These are phyloP conservation scores for Helleia helle DNA, from an alignment of 2,888 invertebrate genomes.

Conservation along the genomic window DNA sequence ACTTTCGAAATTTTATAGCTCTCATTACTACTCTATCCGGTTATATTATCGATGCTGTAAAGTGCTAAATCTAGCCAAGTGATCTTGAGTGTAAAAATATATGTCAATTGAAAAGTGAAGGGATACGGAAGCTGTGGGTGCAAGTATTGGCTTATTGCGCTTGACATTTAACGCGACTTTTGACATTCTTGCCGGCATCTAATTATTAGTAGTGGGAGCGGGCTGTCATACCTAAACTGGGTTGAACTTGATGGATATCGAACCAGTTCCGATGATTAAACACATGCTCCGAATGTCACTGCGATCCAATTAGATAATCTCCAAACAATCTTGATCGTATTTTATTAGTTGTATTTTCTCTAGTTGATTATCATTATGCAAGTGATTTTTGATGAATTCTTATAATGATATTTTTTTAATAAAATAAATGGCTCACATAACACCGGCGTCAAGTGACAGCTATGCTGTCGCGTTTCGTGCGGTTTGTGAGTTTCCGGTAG, in stretches of 20 bases:
- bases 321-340: slow-evolving; percentile 26
- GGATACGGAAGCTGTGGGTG: slow-evolving; percentile 30
- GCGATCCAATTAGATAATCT: slow-evolving; percentile 50
- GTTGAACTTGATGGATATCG: slow-evolving; percentile 41
- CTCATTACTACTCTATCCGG: no score
- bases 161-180: slow-evolving; percentile 66
- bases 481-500: no score
- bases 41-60: no score
- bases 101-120: slow-evolving; percentile 5
- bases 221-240: slow-evolving; percentile 51
- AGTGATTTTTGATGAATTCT: no score
- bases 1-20: no score
- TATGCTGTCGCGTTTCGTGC: no score
- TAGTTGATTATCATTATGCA: background rate
- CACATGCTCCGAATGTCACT: slow-evolving; percentile 44
- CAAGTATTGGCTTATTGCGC: slow-evolving; percentile 44
- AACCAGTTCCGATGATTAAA: slow-evolving; percentile 50
- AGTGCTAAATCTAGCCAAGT: no score
- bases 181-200: slow-evolving; percentile 58
- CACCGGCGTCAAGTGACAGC: no score
- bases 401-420: no score
- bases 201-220: slow-evolving; percentile 62
- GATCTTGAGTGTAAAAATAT: no score
- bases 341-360: background rate
- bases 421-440: no score